Percentiles rank a stretch among this genome's conserved stretches.
Evolutionary conservation across 2,888 invertebrate species (phyloP).

Genomic region (Lapara coniferarum): DNA sequence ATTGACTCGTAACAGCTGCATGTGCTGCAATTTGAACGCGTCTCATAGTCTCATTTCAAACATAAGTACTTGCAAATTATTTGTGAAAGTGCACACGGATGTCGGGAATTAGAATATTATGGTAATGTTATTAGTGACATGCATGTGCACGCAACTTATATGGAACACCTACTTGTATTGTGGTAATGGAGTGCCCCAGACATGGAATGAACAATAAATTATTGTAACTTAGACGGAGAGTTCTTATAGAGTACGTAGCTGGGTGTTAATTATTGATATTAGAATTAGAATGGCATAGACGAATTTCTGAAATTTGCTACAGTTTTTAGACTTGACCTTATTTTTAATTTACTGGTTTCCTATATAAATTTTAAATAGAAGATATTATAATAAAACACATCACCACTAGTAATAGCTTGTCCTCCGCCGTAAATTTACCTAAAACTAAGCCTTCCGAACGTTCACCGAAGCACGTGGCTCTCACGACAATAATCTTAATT

Average conservation of each 20-base stretch:
- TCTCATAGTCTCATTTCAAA: conserved; percentile 19
- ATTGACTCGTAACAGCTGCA: conserved; percentile 17
- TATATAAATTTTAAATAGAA: too few species aligned
- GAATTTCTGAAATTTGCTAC: too few species aligned
- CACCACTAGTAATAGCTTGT: not conserved
- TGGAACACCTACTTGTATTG: not conserved
- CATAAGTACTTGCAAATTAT: conserved; percentile 47
- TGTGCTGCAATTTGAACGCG: conserved; percentile 11
- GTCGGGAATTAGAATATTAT: conserved; percentile 44
- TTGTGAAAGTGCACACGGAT: conserved; percentile 47
- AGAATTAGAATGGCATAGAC: not conserved
- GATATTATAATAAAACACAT: too few species aligned
- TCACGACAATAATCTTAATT: conserved; percentile 14
- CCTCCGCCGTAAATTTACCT: not conserved
- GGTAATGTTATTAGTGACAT: conserved; percentile 36
- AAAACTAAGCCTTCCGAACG: not conserved
- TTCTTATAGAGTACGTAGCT: not conserved
- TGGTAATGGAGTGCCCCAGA: not conserved
- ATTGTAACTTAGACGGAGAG: not conserved
- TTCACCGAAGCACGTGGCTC: not conserved
- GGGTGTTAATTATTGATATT: not conserved
- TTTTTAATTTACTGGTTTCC: too few species aligned
- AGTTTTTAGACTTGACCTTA: too few species aligned
- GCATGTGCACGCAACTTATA: conserved; percentile 8
- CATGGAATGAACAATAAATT: not conserved